Conservation (phyloP, 1,140 invertebrate species). For the Octopus sinensis region DNA sequence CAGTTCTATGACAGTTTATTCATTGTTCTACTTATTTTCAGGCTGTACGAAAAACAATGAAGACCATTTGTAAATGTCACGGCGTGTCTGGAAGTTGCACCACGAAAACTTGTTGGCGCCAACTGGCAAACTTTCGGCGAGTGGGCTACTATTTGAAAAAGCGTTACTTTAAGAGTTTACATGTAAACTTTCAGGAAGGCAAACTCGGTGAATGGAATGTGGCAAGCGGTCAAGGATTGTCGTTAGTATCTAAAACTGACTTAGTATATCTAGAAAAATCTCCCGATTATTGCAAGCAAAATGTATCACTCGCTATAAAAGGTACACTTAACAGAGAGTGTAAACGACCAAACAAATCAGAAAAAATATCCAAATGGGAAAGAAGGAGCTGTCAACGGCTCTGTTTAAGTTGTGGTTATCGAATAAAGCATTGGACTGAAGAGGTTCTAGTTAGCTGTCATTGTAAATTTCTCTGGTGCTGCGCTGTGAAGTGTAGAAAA, state of each 20-base stretch:
- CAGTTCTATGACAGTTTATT: too few relatives aligned
- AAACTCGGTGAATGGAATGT: constrained; percentile 30
- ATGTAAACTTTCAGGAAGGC: constrained; percentile 52
- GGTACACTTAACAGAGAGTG: constrained; percentile 66
- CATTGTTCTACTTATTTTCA: constrained; percentile 51
- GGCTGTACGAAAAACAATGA: constrained; percentile 81
- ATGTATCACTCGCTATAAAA: constrained; percentile 75
- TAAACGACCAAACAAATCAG: constrained; percentile 28
- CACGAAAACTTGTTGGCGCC: constrained; percentile 88
- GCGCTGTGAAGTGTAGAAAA: constrained; percentile 73
- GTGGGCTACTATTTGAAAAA: constrained; percentile 82
- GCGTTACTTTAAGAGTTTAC: constrained; percentile 83
- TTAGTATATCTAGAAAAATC: constrained; percentile 85
- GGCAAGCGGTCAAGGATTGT: constrained; percentile 23
- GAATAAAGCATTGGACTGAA: constrained; percentile 70
- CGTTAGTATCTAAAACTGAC: constrained; percentile 54
- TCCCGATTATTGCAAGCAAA: constrained; percentile 77
- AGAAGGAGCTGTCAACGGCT: constrained; percentile 70
- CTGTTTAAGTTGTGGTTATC: constrained; percentile 83
- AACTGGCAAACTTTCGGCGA: constrained; percentile 78
- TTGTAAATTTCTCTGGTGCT: constrained; percentile 88
- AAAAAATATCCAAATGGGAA: constrained; percentile 67
- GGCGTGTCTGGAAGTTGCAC: constrained; percentile 86
- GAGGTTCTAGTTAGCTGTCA: constrained; percentile 69
- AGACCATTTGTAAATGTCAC: constrained; percentile 90